These are phyloP conservation scores for Rhodophaea formosa DNA, from an alignment of 2,888 invertebrate species.

Conservation along the genomic window DNA sequence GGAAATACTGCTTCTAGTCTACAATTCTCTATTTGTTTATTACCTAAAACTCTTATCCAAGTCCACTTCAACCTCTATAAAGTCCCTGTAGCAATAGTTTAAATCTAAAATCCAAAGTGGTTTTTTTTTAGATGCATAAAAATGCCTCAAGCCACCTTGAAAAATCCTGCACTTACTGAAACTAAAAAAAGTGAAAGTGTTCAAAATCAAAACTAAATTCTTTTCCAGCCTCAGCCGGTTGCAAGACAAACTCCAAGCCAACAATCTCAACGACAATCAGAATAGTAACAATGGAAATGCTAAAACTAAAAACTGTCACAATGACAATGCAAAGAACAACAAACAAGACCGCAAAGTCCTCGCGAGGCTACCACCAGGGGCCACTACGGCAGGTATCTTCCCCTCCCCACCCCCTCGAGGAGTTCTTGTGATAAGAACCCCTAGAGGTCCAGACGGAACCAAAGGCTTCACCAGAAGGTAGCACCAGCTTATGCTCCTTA, in stretches of 20 bases:
- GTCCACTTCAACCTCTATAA: too few relatives aligned
- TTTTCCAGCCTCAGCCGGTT: conserved; percentile 65
- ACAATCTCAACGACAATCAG: conserved; percentile 64
- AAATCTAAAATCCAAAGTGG: too few relatives aligned
- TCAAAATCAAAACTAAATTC: conserved; percentile 16
- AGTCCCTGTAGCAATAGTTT: too few relatives aligned
- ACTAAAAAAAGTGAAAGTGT: too few relatives aligned
- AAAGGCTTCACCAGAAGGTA: conserved; percentile 73
- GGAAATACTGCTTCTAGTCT: too few relatives aligned
- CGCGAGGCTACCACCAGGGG: conserved; percentile 60
- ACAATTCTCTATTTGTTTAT: too few relatives aligned
- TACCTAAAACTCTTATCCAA: too few relatives aligned
- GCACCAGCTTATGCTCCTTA: conserved; percentile 43
- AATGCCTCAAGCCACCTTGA: too few relatives aligned
- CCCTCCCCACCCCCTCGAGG: conserved; percentile 72
- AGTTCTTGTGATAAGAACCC: conserved; percentile 84
- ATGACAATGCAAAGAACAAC: conserved; percentile 62
- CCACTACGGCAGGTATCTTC: conserved; percentile 58
- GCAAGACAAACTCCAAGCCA: conserved; percentile 72
- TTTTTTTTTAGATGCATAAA: too few relatives aligned
- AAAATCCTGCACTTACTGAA: too few relatives aligned
- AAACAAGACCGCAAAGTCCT: conserved; percentile 61
- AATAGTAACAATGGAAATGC: conserved; percentile 34
- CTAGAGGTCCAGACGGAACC: conserved; percentile 90
- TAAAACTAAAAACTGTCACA: conserved; percentile 54